Evolutionary conservation across 2,797 vertebrate species (phyloP).

Genomic region (Enteromius paludinosus): DNA sequence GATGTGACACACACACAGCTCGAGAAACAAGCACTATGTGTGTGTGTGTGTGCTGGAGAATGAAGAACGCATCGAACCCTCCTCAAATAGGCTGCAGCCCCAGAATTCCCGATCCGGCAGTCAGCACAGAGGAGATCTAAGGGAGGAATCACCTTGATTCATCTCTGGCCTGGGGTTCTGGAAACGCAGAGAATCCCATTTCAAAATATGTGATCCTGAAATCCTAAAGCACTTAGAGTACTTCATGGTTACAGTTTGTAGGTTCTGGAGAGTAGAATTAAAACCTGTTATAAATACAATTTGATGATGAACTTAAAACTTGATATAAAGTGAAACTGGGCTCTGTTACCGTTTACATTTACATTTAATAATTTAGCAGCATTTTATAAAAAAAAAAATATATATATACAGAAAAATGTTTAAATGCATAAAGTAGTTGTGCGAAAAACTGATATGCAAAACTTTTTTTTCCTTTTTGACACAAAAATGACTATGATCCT

Average conservation of each 20-base stretch:
- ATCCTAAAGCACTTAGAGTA: not conserved
- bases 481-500: not conserved
- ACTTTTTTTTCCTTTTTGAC: not conserved
- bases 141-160: conserved; percentile 30
- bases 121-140: conserved; percentile 15
- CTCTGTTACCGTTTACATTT: not conserved
- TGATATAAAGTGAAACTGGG: not conserved
- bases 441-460: not conserved
- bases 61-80: conserved; percentile 33
- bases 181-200: conserved; percentile 19
- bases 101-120: conserved; percentile 9
- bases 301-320: conserved; percentile 9
- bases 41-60: conserved; percentile 9
- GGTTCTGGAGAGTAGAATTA: conserved; percentile 1
- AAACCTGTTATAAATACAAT: conserved; percentile 2
- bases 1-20: not conserved
- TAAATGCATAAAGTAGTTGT: not conserved
- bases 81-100: not conserved
- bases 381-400: not conserved
- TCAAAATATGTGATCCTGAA: conserved; percentile 21
- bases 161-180: conserved; percentile 1
- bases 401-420: too few relatives aligned
- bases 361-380: not conserved
- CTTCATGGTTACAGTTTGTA: conserved; percentile 1
- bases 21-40: not conserved